Conservation (phyloP, 1,140 invertebrate species). For the Cecropterus lyciades region DNA sequence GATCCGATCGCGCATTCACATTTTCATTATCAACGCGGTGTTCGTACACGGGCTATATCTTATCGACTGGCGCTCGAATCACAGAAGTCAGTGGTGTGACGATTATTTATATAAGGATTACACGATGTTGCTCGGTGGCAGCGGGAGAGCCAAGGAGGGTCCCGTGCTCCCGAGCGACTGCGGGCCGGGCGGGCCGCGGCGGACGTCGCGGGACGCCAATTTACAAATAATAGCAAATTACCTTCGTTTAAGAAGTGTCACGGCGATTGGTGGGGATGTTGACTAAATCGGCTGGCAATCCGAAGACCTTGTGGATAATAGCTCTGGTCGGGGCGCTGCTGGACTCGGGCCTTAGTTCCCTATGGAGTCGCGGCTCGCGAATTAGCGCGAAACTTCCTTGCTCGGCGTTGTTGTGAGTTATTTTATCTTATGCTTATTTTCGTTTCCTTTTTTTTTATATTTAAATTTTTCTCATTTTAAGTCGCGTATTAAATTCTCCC, state of each 20-base stretch:
- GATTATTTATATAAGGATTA: slow-evolving; percentile 74
- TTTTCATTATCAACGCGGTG: slow-evolving; percentile 58
- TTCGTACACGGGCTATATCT: slow-evolving; percentile 67
- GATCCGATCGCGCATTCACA: slow-evolving; percentile 55
- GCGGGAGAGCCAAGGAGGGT: slow-evolving; percentile 62
- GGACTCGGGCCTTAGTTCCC: slow-evolving; percentile 63
- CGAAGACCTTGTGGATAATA: slow-evolving; percentile 79
- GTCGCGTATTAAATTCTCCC: no score
- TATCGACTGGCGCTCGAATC: slow-evolving; percentile 76
- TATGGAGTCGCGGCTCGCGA: slow-evolving; percentile 56
- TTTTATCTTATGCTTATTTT: slow-evolving; percentile 25
- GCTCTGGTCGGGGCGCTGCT: slow-evolving; percentile 65
- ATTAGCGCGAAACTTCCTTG: slow-evolving; percentile 54
- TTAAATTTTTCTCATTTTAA: background rate
- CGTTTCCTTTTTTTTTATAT: slow-evolving; percentile 31
- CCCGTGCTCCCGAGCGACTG: slow-evolving; percentile 75
- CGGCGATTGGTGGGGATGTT: slow-evolving; percentile 80
- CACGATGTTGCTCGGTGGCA: slow-evolving; percentile 50
- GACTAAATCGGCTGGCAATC: slow-evolving; percentile 79
- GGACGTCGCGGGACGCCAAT: slow-evolving; percentile 77
- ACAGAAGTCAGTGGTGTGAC: slow-evolving; percentile 56
- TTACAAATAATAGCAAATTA: slow-evolving; percentile 84
- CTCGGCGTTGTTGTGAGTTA: slow-evolving; percentile 45
- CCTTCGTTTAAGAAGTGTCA: slow-evolving; percentile 83
- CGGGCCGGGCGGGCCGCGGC: slow-evolving; percentile 55